Base-by-base conservation (phyloP, 2,797 vertebrate genomes). In the Myotis vivesi region DNA sequence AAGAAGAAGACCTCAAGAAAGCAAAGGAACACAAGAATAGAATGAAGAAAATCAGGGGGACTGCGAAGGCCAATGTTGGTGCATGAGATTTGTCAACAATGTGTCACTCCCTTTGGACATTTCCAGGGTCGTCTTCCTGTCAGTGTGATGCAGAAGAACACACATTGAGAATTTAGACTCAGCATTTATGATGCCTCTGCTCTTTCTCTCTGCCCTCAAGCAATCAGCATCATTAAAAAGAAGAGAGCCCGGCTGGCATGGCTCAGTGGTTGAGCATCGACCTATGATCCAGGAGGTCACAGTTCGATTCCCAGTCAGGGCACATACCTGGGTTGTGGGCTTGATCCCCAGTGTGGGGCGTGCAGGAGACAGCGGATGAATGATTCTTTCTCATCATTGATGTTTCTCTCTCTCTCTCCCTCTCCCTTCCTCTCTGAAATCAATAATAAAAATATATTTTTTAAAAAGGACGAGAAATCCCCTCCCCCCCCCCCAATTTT, bases 131-230 rank as follows among this genome's bases (percentile, higher is more conserved):
- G 73, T 96, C 86, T 83, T 81, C 90, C 95, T 2, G 33, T 69
- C 93, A 95, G 25, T 38, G 25, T 92, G 46, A 66, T 83, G 57
- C 0, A 0, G 76, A 94, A 91, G 84, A 53, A n/a, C 2, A 69
- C n/a, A 30, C 91, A 33, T 62, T 84, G 83, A 87, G 71, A 97
- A 94, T 85, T 89, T 76, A 96, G 62, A 0, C 89, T 97, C 41
- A 89, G 69, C 12, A 41, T 92, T 71, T 49, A 3, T 19, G 49
- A 88, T 71, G 38, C 16, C 82, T 95, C 80, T 64, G 46, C 22
- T 96, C 93, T 49, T 90, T 79, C 72, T 80, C 30, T 59, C 46
- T 80, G 71, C 69, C 77, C 36, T 71, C 22, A 72, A 81, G 75
- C 73, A 94, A 82, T 81, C 41, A 57, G 81, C 5, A 96, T 68